phyloP scores from a whole-genome alignment of 2,888 invertebrate genomes.

The Calliopum simillimum region DNA sequence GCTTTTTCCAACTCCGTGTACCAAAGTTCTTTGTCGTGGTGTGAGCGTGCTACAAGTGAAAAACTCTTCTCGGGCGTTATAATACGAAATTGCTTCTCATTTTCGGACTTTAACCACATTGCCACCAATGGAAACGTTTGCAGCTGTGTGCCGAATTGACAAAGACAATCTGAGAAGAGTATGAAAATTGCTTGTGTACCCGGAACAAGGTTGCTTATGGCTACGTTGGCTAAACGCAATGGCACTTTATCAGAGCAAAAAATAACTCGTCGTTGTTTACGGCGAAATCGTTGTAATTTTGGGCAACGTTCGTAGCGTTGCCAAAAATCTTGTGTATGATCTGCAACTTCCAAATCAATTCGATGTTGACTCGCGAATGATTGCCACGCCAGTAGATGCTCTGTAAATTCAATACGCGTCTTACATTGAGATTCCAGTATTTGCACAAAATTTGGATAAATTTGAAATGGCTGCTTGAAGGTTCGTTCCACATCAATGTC shows the following conservation, averaged over 20 bases:
- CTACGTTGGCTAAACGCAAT: constrained; percentile 77
- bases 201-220: constrained; percentile 73
- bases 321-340: constrained; percentile 65
- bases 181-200: constrained; percentile 76
- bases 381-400: constrained; percentile 60
- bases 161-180: constrained; percentile 83
- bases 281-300: constrained; percentile 68
- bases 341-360: constrained; percentile 62
- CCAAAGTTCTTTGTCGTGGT: constrained; percentile 84
- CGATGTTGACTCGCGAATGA: constrained; percentile 57
- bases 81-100: constrained; percentile 77
- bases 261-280: constrained; percentile 78
- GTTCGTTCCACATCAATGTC: constrained; percentile 52
- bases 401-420: constrained; percentile 54
- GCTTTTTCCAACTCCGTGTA: constrained; percentile 79
- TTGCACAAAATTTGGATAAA: constrained; percentile 59
- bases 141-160: constrained; percentile 77
- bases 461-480: constrained; percentile 62
- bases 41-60: constrained; percentile 72
- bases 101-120: constrained; percentile 82
- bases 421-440: constrained; percentile 58
- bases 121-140: constrained; percentile 78
- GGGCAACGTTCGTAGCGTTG: constrained; percentile 63
- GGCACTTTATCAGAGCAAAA: constrained; percentile 81
- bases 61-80: constrained; percentile 84